Evolutionary conservation across 2,113 vertebrate species (phyloP).

Genomic region (Vireo altiloquus): DNA sequence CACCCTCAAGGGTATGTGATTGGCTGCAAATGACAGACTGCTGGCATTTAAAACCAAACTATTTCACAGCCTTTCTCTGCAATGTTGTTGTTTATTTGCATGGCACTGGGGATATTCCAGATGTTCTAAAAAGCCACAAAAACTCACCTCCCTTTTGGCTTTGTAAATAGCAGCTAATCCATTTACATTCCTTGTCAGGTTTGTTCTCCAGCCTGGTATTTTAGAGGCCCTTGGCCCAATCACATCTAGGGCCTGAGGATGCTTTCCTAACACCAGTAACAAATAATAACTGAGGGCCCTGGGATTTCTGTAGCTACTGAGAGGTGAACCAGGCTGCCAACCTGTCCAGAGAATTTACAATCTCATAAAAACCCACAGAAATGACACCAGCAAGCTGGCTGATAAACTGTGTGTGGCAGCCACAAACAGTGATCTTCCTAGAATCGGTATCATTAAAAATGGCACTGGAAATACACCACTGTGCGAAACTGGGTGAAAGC

Average conservation of each 20-base stretch:
- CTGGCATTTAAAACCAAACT: background rate
- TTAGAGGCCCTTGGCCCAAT: background rate
- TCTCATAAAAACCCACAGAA: background rate
- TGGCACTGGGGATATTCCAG: background rate
- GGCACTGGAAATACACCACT: background rate
- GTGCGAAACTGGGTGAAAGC: background rate
- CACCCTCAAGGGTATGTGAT: rapidly evolving
- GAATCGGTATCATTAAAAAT: background rate
- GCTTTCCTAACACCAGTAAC: background rate
- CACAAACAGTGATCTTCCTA: background rate
- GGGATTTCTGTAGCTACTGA: background rate
- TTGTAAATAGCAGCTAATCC: background rate
- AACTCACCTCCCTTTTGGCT: background rate
- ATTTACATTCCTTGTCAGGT: background rate
- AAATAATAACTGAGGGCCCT: background rate
- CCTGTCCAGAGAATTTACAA: background rate
- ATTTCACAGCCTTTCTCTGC: background rate
- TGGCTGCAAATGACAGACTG: background rate
- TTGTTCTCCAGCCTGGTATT: background rate
- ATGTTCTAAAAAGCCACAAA: background rate
- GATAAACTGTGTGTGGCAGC: background rate
- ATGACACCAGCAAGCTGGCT: background rate
- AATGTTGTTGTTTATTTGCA: background rate
- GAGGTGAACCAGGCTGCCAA: background rate
- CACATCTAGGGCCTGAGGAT: background rate